Evolutionary conservation across 2,888 invertebrate genomes (phyloP).

Genomic region (Epirrhoe tristata): DNA sequence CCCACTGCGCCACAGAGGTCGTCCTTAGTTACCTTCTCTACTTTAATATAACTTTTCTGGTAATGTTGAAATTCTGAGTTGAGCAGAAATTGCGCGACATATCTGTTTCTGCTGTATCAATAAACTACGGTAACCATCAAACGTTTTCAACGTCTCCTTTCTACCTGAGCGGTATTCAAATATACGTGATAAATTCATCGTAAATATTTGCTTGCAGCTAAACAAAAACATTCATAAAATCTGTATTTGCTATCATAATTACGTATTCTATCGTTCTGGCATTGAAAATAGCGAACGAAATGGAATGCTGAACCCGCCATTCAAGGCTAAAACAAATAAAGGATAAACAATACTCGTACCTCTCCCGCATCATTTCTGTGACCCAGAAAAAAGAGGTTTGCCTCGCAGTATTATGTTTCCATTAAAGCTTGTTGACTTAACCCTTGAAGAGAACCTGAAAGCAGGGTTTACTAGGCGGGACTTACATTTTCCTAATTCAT

Average conservation of each 20-base stretch:
- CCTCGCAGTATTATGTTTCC: constrained; percentile 72
- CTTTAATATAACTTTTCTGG: too few relatives aligned
- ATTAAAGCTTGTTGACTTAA: constrained; percentile 76
- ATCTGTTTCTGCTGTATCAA: too few relatives aligned
- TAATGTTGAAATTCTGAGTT: too few relatives aligned
- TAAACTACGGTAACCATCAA: background rate
- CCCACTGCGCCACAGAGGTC: too few relatives aligned
- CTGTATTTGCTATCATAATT: background rate
- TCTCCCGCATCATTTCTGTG: constrained; percentile 68
- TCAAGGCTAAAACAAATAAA: constrained; percentile 64
- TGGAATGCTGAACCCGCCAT: constrained; percentile 55
- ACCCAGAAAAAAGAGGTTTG: constrained; percentile 66
- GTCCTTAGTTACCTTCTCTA: too few relatives aligned
- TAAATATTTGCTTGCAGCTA: background rate
- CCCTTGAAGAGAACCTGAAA: constrained; percentile 59
- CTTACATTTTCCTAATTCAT: constrained; percentile 64
- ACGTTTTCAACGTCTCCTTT: background rate
- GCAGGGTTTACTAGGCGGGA: constrained; percentile 52
- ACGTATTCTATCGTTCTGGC: constrained; percentile 30
- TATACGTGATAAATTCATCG: background rate
- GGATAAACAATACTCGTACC: constrained; percentile 59
- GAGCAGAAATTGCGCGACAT: too few relatives aligned
- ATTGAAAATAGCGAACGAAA: constrained; percentile 48
- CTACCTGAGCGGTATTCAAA: background rate
- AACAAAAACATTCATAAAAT: constrained; percentile 2